Conservation (phyloP, 1,140 invertebrate species). For the Achroia grisella region DNA sequence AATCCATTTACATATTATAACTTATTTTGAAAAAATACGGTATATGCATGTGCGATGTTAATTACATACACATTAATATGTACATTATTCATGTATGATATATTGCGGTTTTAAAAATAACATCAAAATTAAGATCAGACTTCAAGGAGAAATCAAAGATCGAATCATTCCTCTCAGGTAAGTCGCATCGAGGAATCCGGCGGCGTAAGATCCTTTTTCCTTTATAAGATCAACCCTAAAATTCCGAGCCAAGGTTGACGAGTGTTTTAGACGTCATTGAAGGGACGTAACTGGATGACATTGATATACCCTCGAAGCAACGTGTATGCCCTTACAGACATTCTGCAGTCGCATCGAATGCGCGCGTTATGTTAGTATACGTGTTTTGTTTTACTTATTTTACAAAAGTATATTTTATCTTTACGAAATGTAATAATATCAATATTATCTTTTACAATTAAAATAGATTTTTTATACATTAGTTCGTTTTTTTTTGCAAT, state of each 20-base stretch:
- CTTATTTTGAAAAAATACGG: too few relatives aligned
- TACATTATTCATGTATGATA: too few relatives aligned
- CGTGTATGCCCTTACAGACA: conserved; percentile 4
- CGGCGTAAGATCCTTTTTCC: conserved; percentile 29
- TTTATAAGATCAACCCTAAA: conserved; percentile 32
- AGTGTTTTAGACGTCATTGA: conserved; percentile 22
- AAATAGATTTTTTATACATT: too few relatives aligned
- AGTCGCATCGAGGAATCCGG: conserved; percentile 20
- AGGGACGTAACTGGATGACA: conserved; percentile 33
- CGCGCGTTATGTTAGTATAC: conserved; percentile 22
- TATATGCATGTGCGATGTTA: too few relatives aligned
- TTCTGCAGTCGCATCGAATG: conserved; percentile 21
- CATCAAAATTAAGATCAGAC: too few relatives aligned
- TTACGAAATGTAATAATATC: too few relatives aligned
- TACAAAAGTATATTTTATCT: too few relatives aligned
- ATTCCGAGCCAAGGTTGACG: conserved; percentile 29
- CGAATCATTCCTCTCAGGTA: conserved; percentile 20
- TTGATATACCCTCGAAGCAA: conserved; percentile 26
- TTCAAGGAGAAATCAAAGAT: conserved; percentile 12
- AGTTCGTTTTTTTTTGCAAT: too few relatives aligned
- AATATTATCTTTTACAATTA: too few relatives aligned
- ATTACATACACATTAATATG: too few relatives aligned
- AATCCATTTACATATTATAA: too few relatives aligned
- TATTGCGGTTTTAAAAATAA: too few relatives aligned
- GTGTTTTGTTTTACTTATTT: neutral